Conservation (phyloP, 2,888 invertebrate genomes). For the Brassicogethes aeneus region DNA sequence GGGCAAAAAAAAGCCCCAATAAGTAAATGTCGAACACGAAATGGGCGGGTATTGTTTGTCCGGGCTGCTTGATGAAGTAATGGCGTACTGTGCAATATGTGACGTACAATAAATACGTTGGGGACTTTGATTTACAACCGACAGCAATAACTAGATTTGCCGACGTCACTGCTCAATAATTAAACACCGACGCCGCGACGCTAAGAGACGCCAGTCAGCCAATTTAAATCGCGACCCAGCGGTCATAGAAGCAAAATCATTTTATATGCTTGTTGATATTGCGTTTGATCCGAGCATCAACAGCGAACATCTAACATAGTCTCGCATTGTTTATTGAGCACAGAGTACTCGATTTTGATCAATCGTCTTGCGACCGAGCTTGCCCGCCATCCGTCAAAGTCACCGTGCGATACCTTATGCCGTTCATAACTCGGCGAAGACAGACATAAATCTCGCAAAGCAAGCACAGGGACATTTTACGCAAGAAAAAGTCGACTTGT, state of each 20-base stretch:
- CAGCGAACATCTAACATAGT: too few relatives aligned
- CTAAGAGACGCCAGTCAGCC: conserved; percentile 5
- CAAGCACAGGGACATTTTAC: too few relatives aligned
- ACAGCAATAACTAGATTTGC: conserved; percentile 10
- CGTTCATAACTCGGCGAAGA: too few relatives aligned
- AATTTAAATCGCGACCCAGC: conserved; percentile 4
- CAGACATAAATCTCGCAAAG: too few relatives aligned
- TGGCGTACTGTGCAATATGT: conserved; percentile 11
- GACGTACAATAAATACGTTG: conserved; percentile 14
- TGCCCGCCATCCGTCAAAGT: too few relatives aligned
- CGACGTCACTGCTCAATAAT: conserved; percentile 10
- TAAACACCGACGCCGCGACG: conserved; percentile 5
- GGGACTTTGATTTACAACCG: conserved; percentile 12
- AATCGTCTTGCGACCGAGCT: too few relatives aligned
- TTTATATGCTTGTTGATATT: too few relatives aligned
- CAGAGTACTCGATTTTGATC: too few relatives aligned
- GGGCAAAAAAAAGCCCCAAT: conserved; percentile 11
- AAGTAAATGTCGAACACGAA: conserved; percentile 15
- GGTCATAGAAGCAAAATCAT: conserved; percentile 3
- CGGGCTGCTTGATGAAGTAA: conserved; percentile 14
- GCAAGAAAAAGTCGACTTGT: too few relatives aligned
- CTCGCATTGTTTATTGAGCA: too few relatives aligned
- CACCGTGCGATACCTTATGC: too few relatives aligned
- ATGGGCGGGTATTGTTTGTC: conserved; percentile 13
- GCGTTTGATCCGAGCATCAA: too few relatives aligned